Evolutionary conservation across 2,888 invertebrate genomes (phyloP).

Genomic region (Tipula vernalis): DNA sequence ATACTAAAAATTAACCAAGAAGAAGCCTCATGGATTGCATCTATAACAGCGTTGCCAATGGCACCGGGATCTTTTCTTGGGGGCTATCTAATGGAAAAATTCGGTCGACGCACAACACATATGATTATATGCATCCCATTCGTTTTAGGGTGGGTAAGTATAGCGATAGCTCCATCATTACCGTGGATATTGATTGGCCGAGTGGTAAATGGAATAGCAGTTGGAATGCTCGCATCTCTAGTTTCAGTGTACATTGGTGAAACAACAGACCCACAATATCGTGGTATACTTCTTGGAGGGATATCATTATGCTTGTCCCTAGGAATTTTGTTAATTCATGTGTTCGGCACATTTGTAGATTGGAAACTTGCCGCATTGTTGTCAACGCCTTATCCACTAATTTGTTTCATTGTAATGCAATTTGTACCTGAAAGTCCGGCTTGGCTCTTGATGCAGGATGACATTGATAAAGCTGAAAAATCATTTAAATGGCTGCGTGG

Average conservation of each 20-base stretch:
- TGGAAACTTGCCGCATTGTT: slow-evolving; percentile 49
- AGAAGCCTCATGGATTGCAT: slow-evolving; percentile 44
- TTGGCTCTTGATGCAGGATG: slow-evolving; percentile 45
- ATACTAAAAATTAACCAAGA: slow-evolving; percentile 37
- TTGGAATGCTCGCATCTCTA: slow-evolving; percentile 43
- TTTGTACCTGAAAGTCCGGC: slow-evolving; percentile 47
- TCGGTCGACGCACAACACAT: slow-evolving; percentile 45
- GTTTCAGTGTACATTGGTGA: slow-evolving; percentile 47
- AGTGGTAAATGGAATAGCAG: slow-evolving; percentile 42
- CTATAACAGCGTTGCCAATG: slow-evolving; percentile 40
- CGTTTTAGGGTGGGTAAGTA: slow-evolving; percentile 46
- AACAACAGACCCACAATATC: slow-evolving; percentile 43
- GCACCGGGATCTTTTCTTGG: slow-evolving; percentile 48
- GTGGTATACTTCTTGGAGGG: slow-evolving; percentile 45
- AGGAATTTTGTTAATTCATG: slow-evolving; percentile 44
- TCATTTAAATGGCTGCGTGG: slow-evolving; percentile 45
- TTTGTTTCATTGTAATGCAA: slow-evolving; percentile 37
- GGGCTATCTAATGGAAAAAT: slow-evolving; percentile 46
- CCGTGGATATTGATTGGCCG: slow-evolving; percentile 41
- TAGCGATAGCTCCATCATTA: slow-evolving; percentile 40
- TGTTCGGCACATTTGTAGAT: slow-evolving; percentile 46
- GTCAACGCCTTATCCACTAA: slow-evolving; percentile 39
- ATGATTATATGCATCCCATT: slow-evolving; percentile 43
- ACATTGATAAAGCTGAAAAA: slow-evolving; percentile 39
- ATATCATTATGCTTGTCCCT: slow-evolving; percentile 43